Conservation (phyloP, 2,888 invertebrate species). For the Drosophila peninsularis region DNA sequence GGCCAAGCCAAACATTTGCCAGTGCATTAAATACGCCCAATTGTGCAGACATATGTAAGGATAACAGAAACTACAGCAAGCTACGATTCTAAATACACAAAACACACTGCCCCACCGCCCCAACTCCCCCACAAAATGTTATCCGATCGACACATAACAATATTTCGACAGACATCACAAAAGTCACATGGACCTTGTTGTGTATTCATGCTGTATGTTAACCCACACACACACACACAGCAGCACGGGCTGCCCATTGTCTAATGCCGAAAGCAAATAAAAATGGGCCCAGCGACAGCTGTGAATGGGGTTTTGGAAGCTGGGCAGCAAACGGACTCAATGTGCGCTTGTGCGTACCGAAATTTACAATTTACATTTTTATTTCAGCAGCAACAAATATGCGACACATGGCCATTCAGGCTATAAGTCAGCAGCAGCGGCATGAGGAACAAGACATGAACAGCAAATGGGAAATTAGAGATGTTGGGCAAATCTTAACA, state of each 20-base stretch:
- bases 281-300: conserved; percentile 48
- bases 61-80: conserved; percentile 35
- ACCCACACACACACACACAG: neutral
- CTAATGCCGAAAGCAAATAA: conserved; percentile 70
- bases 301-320: conserved; percentile 21
- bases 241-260: conserved; percentile 34
- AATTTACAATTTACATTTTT: conserved; percentile 73
- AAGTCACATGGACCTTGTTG: conserved; percentile 27
- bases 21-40: conserved; percentile 75
- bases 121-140: neutral
- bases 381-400: conserved; percentile 62
- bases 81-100: conserved; percentile 3
- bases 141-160: conserved; percentile 33
- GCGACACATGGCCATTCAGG: conserved; percentile 67
- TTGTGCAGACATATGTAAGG: conserved; percentile 51
- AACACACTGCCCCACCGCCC: neutral
- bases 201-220: conserved; percentile 47
- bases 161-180: conserved; percentile 15
- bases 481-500: neutral
- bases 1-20: conserved; percentile 66
- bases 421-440: conserved; percentile 37
- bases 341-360: conserved; percentile 71
- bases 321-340: conserved; percentile 35
- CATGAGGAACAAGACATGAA: neutral
- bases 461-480: neutral